These are phyloP conservation scores for Cryptocephalus moraei DNA, from an alignment of 2,888 invertebrate species.

Conservation along the genomic window DNA sequence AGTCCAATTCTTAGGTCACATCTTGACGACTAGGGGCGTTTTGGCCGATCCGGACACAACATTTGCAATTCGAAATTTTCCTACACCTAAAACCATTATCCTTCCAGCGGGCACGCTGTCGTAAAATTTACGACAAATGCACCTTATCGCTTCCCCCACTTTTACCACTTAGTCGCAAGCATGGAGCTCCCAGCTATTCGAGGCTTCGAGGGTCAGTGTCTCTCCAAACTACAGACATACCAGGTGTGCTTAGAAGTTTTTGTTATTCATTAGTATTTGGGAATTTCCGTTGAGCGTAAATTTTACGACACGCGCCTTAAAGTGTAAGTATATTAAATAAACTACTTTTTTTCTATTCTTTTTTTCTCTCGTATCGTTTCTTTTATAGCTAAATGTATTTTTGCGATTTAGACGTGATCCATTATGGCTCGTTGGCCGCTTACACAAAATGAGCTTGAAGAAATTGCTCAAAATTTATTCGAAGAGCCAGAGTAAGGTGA, in stretches of 20 bases:
- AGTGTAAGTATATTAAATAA: constrained; percentile 3
- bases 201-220: neutral
- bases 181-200: neutral
- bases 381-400: neutral
- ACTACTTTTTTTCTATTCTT: constrained; percentile 1
- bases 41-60: too few relatives aligned
- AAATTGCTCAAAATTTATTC: too few relatives aligned
- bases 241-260: neutral
- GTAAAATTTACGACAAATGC: neutral
- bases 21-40: too few relatives aligned
- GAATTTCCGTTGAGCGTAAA: constrained; percentile 4
- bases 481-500: too few relatives aligned
- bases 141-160: neutral
- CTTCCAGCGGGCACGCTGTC: neutral
- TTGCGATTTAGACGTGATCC: constrained; percentile 5
- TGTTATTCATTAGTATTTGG: constrained; percentile 2
- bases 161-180: neutral
- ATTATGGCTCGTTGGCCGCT: constrained; percentile 3
- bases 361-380: neutral
- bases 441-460: constrained; percentile 4
- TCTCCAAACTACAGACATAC: neutral
- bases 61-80: too few relatives aligned
- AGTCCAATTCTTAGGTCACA: too few relatives aligned
- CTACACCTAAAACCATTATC: too few relatives aligned
- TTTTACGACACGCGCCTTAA: constrained; percentile 4